Evolutionary conservation across 1,140 invertebrate genomes (phyloP).

Genomic region (Batillaria attramentaria): DNA sequence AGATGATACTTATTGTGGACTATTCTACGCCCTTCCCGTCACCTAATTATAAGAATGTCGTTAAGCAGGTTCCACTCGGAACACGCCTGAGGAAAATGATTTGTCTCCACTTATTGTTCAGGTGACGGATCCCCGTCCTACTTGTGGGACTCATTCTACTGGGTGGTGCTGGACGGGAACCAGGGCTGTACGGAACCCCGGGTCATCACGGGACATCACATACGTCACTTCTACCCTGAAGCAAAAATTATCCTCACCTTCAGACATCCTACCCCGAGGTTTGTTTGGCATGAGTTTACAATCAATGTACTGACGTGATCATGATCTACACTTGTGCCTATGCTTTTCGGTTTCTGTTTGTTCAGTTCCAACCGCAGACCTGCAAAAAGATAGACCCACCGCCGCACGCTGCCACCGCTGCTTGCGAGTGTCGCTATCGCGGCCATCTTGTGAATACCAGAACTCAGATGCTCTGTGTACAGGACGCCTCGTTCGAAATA

Average conservation of each 20-base stretch:
- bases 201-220: slow-evolving; percentile 14
- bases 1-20: neutral
- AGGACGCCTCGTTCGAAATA: too few relatives aligned
- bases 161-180: slow-evolving; percentile 22
- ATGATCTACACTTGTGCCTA: too few relatives aligned
- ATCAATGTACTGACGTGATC: too few relatives aligned
- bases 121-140: slow-evolving; percentile 12
- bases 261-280: slow-evolving; percentile 23
- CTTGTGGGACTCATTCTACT: slow-evolving; percentile 15
- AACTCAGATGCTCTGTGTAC: too few relatives aligned
- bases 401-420: too few relatives aligned
- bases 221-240: slow-evolving; percentile 6
- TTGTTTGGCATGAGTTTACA: too few relatives aligned
- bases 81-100: neutral
- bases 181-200: slow-evolving; percentile 20
- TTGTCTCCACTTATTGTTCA: too few relatives aligned
- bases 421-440: too few relatives aligned
- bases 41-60: neutral
- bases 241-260: slow-evolving; percentile 14
- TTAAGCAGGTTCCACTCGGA: neutral
- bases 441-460: too few relatives aligned
- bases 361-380: too few relatives aligned
- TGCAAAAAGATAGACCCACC: too few relatives aligned
- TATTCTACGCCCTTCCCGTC: neutral
- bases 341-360: too few relatives aligned